Base-by-base conservation (phyloP, 2,113 vertebrate genomes). In the Peromyscus polionotus region DNA sequence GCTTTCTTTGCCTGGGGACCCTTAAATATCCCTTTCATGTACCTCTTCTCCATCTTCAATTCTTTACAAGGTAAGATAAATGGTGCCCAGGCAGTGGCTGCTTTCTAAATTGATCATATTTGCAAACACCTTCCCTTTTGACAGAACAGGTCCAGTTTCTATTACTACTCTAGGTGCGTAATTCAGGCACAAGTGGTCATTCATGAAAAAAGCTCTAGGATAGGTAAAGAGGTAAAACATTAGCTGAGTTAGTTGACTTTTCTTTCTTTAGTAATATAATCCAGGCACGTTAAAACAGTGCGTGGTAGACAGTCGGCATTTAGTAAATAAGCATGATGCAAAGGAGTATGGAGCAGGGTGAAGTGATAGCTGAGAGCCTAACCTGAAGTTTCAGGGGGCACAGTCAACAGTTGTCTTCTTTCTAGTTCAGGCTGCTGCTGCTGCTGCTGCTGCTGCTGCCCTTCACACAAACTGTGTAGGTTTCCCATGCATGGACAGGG, bases 21-120 rank as follows among this genome's bases (percentile, higher is more conserved):
- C 1, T 98, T 99, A 93, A 98, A 98, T 93, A 97, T 99, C 73
- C 96, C 99, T 88, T 99, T 99, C 97, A 98, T 99, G 96, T 99
- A 99, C 98, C 99, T 99, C 67, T 99, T 99, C 97, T 98, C 99
- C 98, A 99, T 99, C 99, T 99, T 99, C 98, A 99, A 99, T 98
- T 99, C 99, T 0, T 98, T 99, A 95, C 99, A 99, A 99, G 99
- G 99, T 99, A 98, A 98, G 98, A 61, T n/a, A 61, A 79, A 79
- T 73, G 77, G 76, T 22, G 91, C 48, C 86, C 19, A 11, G 68
- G 4, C 61, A 51, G 14, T 87, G 59, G 80, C 39, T 28, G 4
- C 45, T 80, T 70, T 83, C 61, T 73, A 72, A 39, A 0, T 39
- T 54, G 70, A 61, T 42, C 31, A 0, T 59, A 28, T 89, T 72